Evolutionary conservation across 2,888 invertebrate genomes (phyloP), one percentile per base, ranked within the genome.

Genomic region (Pelosia muscerda): DNA sequence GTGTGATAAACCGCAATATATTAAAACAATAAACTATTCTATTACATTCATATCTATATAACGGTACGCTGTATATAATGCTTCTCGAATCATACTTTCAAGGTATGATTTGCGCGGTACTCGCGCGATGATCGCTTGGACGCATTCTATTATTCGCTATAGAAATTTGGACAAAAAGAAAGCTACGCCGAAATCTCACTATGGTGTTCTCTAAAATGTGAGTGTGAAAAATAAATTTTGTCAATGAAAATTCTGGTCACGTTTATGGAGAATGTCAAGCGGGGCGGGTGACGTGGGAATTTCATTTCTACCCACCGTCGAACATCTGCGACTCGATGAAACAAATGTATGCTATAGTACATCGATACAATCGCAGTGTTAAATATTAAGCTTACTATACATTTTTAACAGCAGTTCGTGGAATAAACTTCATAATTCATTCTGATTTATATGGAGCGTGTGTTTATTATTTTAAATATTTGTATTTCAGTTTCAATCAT

Each of bases 301-400:
- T 79, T 78, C 79, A 79, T 85, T 85, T 82, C 77, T 72, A 77
- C 77, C 73, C 76, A 74, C 79, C 72, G 76, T 84, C 72, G 77
- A 79, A 76, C 75, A 75, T 77, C 74, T 77, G 70, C 63, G 74
- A 75, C 73, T 69, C 74, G 62, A 54, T 59, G 68, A 81, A 78
- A 81, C 79, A 78, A 75, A 80, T 75, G 72, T 74, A 59, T 55
- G 42, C 53, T 61, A 26, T 57, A 62, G 63, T 68, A 56, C 62
- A 60, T 68, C 59, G 54, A 63, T 53, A 59, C 54, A 63, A 63
- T 68, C 63, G 26, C 38, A 23, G 68, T 55, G 34, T 54, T 67
- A 56, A 67, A 67, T 67, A 67, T 67, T 67, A 58, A 63, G 57
- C 15, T 53, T 59, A 13, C 54, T 59, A 22, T 66, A 23, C 13